A percentile compares a stretch with the other conserved stretches of the same genome.
Evolutionary conservation across 2,113 vertebrate genomes (phyloP).

Genomic region (Pedionomus torquatus): DNA sequence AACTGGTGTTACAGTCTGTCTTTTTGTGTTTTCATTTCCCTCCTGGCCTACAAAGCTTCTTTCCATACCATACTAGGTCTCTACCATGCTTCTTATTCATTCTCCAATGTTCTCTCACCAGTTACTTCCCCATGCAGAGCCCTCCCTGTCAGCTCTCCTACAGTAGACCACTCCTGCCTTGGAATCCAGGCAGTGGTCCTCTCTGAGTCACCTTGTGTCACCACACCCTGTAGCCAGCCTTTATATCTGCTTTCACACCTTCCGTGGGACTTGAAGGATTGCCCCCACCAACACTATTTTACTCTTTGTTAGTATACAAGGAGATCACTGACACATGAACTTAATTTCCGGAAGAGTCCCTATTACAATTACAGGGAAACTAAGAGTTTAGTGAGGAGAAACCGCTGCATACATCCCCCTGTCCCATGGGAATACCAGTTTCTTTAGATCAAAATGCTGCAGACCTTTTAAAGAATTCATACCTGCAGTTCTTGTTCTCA

Average conservation of each 20-base stretch:
- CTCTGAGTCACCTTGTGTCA: neutral
- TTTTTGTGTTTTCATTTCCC: neutral
- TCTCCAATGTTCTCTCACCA: neutral
- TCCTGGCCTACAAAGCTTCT: slow-evolving; percentile 1
- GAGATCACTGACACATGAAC: neutral
- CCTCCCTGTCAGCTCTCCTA: neutral
- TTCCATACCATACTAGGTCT: neutral
- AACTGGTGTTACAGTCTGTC: neutral
- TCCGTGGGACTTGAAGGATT: neutral
- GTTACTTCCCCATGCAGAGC: neutral
- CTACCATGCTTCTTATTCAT: neutral
- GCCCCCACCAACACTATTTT: neutral
- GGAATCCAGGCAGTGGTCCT: neutral
- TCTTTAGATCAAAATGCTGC: neutral
- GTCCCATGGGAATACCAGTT: neutral
- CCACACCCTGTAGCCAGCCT: neutral
- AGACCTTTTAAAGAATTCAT: neutral
- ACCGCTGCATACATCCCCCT: neutral
- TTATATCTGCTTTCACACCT: neutral
- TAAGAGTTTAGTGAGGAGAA: neutral
- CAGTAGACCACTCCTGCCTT: neutral
- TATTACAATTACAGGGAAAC: neutral
- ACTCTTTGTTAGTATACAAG: neutral
- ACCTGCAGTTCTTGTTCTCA: neutral
- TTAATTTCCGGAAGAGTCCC: neutral